Conservation (phyloP, 1,140 invertebrate species). For the Gonioctena quinquepunctata region DNA sequence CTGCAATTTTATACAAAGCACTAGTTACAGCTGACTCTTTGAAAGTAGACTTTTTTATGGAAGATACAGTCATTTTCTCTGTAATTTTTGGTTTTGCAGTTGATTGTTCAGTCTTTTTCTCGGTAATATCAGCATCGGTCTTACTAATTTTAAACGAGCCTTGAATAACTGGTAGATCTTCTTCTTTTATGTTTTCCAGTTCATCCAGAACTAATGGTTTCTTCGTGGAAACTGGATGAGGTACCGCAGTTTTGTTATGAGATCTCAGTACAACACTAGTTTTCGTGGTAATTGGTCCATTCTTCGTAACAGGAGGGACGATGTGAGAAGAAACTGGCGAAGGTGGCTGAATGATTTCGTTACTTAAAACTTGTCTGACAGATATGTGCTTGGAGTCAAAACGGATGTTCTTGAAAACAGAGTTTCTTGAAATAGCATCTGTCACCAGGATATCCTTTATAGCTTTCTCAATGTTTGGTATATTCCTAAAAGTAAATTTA, state of each 20-base stretch:
- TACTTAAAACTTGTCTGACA: conserved; percentile 63
- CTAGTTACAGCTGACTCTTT: conserved; percentile 53
- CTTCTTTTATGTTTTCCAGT: conserved; percentile 59
- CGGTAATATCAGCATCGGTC: conserved; percentile 65
- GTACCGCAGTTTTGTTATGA: conserved; percentile 50
- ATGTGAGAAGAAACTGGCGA: conserved; percentile 15
- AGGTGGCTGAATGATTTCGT: conserved; percentile 54
- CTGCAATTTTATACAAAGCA: conserved; percentile 57
- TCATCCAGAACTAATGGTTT: conserved; percentile 20
- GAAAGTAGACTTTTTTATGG: conserved; percentile 52
- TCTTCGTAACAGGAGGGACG: conserved; percentile 23
- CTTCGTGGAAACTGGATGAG: conserved; percentile 16
- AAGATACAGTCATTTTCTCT: conserved; percentile 51
- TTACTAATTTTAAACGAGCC: conserved; percentile 67
- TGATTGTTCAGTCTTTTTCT: conserved; percentile 56
- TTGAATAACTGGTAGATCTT: conserved; percentile 62
- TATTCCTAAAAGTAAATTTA: conserved; percentile 62
- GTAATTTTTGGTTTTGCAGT: conserved; percentile 54
- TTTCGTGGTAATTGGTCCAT: conserved; percentile 40
- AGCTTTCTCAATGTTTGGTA: conserved; percentile 68
- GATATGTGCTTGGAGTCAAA: conserved; percentile 67
- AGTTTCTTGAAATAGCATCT: conserved; percentile 67
- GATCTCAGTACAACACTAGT: conserved; percentile 60
- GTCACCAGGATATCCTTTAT: conserved; percentile 69
- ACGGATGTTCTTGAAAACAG: conserved; percentile 69